Base-by-base conservation (phyloP, 2,113 vertebrate genomes). In the Sclerurus mexicanus region DNA sequence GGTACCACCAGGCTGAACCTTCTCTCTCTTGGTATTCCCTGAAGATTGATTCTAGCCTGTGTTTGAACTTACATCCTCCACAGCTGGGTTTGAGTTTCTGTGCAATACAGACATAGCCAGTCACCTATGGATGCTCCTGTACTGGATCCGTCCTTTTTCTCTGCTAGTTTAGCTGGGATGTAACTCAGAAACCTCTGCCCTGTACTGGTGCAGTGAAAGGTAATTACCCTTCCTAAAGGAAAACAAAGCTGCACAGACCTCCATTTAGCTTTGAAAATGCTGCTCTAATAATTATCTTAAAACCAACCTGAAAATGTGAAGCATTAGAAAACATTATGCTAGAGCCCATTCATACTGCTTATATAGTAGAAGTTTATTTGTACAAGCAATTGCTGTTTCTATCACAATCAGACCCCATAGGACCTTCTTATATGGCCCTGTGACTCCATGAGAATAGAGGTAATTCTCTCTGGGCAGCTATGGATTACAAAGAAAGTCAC, bases 401-500 rank as follows among this genome's bases (percentile, higher is more conserved):
- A 13, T 88, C 67, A 35, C 83, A 46, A 23, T 84, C 50, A 89
- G 58, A 93, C 40, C 47, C 47, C 79, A 35, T 11, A 39, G 60
- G 60, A 92, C 88, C 52, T 93, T 92, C 72, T 79, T 90, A 28
- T 62, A 81, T 22, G 66, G 76, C 68, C 72, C 76, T 90, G 67
- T 90, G 91, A 89, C 81, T 92, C 84, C 53, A 18, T 66, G 69
- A 95, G 87, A 96, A 95, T 72, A 91, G 80, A 89, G 68, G 68
- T 66, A 96, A 81, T 95, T 89, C 95, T 93, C 69, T 82, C 64
- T 53, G 80, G 88, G 60, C 76, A 79, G 56, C 76, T 95, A 72
- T 52, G 88, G 72, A 75, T 96, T 95, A 95, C 76, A 88, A 90
- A 92, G 79, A 83, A 94, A 88, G 60, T 83, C 86, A 75, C 90